These are phyloP conservation scores for Ibidorhyncha struthersii DNA, from an alignment of 2,113 vertebrate genomes.

Conservation along the genomic window DNA sequence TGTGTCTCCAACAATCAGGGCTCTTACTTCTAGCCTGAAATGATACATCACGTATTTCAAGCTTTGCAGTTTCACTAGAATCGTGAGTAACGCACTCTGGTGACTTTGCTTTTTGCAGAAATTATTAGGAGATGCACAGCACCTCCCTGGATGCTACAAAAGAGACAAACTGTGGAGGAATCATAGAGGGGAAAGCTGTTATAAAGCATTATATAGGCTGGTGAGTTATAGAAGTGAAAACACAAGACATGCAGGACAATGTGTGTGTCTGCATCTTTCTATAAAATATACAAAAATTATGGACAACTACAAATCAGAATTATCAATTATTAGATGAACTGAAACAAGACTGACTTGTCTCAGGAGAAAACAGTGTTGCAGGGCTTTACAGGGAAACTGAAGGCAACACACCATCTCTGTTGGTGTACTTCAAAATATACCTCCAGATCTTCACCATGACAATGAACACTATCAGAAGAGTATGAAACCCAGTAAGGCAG, in stretches of 20 bases:
- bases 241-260: neutral
- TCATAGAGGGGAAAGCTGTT: rapidly evolving
- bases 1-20: neutral
- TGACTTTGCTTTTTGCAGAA: neutral
- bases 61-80: no score
- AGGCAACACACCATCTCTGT: neutral
- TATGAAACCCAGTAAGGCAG: neutral
- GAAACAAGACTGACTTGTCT: neutral
- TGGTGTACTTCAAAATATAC: neutral
- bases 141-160: neutral
- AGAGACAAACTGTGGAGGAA: neutral
- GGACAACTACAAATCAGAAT: neutral
- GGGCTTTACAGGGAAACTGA: neutral
- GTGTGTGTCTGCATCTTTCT: no score
- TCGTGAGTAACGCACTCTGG: neutral
- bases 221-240: neutral
- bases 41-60: neutral
- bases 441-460: neutral
- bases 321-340: neutral
- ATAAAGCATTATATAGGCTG: neutral
- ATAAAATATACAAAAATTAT: neutral
- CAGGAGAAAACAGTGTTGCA: neutral
- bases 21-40: neutral
- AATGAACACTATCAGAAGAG: neutral
- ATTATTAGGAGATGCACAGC: neutral